Evolutionary conservation across 2,113 vertebrate genomes (phyloP), one percentile per base, ranked within the genome.

Genomic region (Podarcis raffonei): DNA sequence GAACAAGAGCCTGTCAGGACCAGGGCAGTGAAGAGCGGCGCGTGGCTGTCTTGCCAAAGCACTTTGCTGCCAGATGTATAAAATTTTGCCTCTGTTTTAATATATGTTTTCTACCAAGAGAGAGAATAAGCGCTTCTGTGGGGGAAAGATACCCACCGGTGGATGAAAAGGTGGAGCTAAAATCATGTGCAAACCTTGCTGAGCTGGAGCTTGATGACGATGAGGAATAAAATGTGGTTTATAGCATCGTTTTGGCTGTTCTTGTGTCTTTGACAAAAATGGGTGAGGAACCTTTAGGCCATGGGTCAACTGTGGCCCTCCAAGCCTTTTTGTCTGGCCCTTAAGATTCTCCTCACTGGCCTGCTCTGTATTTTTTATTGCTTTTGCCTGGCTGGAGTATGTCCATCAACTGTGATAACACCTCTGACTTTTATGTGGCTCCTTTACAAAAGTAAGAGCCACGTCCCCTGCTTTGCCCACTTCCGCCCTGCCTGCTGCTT

Each of bases 1-100:
- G 99, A 99, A 99, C 97, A 99, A 99, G 97, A 99, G 98, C 81
- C 98, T 99, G 62, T 99, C 99, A 18, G 98, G 98, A 69, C 99
- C 99, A 30, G 99, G 99, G 53, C 99, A 99, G 94, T 99, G 96
- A 98, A 89, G 86, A 88, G 11, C 22, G 79, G 85, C 89, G 4
- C 0, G 11, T 4, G 48, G 48, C 32, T 23, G 69, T 42, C 66
- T 20, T 66, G 86, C 71, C 12, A 32, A 90, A 92, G 39, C 81
- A 22, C 83, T 92, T 89, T 81, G 66, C 90, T 90, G 89, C 92
- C 88, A 91, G 91, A 68, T 92, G 89, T 93, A 81, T 89, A 71
- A 87, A 91, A 81, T 94, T 96, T 94, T 93, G 93, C 93, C 86
- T 96, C 94, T 79, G 89, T 93, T 88, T 94, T 94, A 88, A 72